These are phyloP conservation scores for Pentalonia nigronervosa DNA, from an alignment of 1,140 invertebrate species.

Conservation along the genomic window DNA sequence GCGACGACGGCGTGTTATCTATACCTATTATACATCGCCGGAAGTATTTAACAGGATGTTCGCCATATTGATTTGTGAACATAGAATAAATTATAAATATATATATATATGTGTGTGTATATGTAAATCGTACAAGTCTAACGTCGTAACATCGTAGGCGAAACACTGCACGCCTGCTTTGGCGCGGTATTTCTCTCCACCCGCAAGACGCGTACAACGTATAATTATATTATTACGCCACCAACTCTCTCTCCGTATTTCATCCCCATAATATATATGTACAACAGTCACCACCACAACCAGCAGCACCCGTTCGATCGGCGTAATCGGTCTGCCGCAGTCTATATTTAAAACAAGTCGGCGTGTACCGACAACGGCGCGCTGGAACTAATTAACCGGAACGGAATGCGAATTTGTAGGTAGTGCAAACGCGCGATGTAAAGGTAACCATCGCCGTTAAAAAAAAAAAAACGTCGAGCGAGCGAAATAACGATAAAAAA, in stretches of 20 bases:
- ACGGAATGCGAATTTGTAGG: neutral
- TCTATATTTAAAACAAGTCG: neutral
- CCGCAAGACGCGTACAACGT: neutral
- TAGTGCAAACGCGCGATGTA: neutral
- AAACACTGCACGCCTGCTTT: neutral
- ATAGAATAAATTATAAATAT: neutral
- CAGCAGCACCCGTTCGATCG: neutral
- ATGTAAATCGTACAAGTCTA: neutral
- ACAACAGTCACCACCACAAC: neutral
- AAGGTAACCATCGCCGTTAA: neutral
- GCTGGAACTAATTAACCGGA: constrained; percentile 36
- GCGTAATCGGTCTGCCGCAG: neutral
- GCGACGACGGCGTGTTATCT: neutral
- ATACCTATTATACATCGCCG: neutral
- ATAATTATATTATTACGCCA: neutral
- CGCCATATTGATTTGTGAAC: neutral
- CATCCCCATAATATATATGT: too few species aligned
- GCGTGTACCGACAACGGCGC: too few species aligned
- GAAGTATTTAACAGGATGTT: neutral
- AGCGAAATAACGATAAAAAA: constrained; percentile 2
- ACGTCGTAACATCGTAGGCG: neutral
- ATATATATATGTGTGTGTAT: neutral
- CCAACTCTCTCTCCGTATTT: too few species aligned
- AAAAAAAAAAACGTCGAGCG: neutral
- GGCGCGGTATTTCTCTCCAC: too few species aligned